These are phyloP conservation scores for Brachionus rotundiformis DNA, from an alignment of 1,140 invertebrate genomes.

Conservation along the genomic window DNA sequence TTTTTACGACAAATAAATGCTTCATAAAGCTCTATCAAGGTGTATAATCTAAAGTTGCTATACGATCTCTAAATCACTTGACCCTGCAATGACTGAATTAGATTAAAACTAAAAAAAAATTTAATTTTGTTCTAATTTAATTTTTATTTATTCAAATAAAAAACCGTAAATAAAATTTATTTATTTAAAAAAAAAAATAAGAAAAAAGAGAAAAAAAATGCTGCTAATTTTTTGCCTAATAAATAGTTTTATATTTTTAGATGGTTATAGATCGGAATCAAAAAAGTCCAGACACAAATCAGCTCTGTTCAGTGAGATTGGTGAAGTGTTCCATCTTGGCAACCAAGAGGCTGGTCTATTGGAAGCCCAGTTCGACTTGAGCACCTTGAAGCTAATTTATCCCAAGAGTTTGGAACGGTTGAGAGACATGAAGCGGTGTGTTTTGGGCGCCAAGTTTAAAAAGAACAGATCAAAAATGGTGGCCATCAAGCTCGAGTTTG, in stretches of 20 bases:
- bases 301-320: not conserved
- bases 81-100: conserved; percentile 12
- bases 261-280: not conserved
- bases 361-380: not conserved
- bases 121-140: conserved; percentile 16
- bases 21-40: not conserved
- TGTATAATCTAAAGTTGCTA: conserved; percentile 6
- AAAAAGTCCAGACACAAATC: not conserved
- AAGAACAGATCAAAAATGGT: not conserved
- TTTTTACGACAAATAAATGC: not conserved
- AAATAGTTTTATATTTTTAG: not conserved
- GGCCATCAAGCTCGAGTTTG: conserved; percentile 46
- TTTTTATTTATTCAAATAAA: not conserved
- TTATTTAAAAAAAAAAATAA: no score
- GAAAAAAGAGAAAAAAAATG: not conserved
- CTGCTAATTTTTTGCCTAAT: not conserved
- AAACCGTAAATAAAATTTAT: conserved; percentile 3
- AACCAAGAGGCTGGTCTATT: not conserved
- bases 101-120: conserved; percentile 3
- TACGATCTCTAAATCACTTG: not conserved
- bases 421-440: conserved; percentile 31
- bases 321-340: not conserved
- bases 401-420: conserved; percentile 9
- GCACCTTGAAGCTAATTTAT: conserved; percentile 7
- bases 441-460: conserved; percentile 31